Evolutionary conservation across 2,888 invertebrate genomes (phyloP), one percentile per base, ranked within the genome.

Genomic region (Cylindroiulus punctatus): DNA sequence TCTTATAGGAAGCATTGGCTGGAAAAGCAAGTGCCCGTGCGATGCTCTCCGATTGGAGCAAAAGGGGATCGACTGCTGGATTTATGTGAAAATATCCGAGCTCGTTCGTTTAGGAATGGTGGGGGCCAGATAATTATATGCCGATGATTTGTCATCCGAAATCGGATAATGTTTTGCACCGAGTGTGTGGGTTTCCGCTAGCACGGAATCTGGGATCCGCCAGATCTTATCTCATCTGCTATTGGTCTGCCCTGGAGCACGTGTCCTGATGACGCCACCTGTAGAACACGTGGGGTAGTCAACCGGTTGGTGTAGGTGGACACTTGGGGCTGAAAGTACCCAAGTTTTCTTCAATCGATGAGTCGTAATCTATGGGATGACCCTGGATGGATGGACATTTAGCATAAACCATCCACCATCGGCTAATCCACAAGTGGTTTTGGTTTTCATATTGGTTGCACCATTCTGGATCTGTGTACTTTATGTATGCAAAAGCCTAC

Each of bases 121-220:
- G 76, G 76, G 30, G 30, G 76, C 17, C 1, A 30, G 12, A 76
- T 76, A 30, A 76, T 76, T 76, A 76, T 76, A 76, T 76, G 76
- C 76, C 76, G 76, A 30, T 76, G 22, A 76, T 76, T 76, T 76
- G 76, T 76, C 76, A 76, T 76, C 76, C 76, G 76, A 76, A 76
- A 76, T 30, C 30, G 76, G 76, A 26, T 76, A 10, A 76, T 76
- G 76, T 76, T 76, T 30, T 26, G 76, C 26, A 30, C 76, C 26
- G 76, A 76, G 76, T 76, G 30, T 76, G 76, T 76, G 76, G 76
- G 76, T 30, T 76, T 76, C 26, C 10, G 30, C 12, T 7, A 30
- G 14, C 30, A 30, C 30, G 30, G 26, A 76, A 76, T 76, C 30
- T 76, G 76, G 76, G 30, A 17, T 30, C 76, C 76, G 30, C 14